These are phyloP conservation scores for Lasioglossum albipes DNA, from an alignment of 1,140 invertebrate genomes.

Conservation along the genomic window DNA sequence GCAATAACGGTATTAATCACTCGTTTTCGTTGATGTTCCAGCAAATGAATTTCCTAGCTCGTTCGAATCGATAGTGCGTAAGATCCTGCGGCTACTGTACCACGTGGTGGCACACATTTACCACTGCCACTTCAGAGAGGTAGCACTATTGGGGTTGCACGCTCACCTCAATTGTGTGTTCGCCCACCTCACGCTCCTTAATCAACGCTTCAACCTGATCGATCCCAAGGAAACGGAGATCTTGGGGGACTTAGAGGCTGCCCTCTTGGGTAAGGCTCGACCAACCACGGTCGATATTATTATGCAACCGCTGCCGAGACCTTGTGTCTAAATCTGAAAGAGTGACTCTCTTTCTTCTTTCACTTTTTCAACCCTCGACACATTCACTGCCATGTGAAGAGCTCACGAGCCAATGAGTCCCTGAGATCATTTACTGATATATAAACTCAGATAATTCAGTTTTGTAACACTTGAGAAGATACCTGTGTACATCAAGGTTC, in stretches of 20 bases:
- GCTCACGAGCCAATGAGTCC: no score
- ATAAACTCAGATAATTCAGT: no score
- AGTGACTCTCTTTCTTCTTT: no score
- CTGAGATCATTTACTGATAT: no score
- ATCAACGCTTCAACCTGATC: constrained; percentile 95
- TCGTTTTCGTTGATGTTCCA: constrained; percentile 78
- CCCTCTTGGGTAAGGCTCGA: constrained; percentile 80
- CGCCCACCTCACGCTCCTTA: constrained; percentile 94
- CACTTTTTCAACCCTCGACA: no score
- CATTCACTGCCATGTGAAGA: no score
- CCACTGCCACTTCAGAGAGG: constrained; percentile 97
- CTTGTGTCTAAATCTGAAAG: no score
- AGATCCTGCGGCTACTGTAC: constrained; percentile 97
- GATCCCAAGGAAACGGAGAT: constrained; percentile 98
- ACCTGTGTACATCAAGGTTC: no score
- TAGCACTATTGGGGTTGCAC: constrained; percentile 94
- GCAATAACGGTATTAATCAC: constrained; percentile 24
- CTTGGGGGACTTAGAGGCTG: constrained; percentile 90
- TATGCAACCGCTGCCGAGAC: constrained; percentile 1
- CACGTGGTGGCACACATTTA: constrained; percentile 99
- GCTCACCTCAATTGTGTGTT: constrained; percentile 97
- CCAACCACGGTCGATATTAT: constrained; percentile 18
- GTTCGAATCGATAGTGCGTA: constrained; percentile 96
- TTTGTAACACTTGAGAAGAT: no score
- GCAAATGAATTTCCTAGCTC: constrained; percentile 96